Percentiles rank a stretch among this genome's conserved stretches.
These are phyloP conservation scores for Lycocerus yunnanus DNA, from an alignment of 2,888 invertebrate species.

Conservation along the genomic window DNA sequence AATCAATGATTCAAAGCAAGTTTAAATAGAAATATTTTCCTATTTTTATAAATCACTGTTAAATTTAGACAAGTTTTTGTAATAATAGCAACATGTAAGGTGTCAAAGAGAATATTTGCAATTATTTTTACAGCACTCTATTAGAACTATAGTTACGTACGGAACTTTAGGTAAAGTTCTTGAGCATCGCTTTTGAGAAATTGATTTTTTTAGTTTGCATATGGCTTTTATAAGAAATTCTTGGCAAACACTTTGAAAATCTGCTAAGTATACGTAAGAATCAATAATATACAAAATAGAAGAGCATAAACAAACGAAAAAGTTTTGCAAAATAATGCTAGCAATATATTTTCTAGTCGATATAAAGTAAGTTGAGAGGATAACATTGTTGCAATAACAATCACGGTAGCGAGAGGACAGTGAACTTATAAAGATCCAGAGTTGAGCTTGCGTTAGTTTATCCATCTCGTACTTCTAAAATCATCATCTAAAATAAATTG, in stretches of 20 bases:
- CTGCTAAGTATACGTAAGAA: background rate
- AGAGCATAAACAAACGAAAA: constrained; percentile 26
- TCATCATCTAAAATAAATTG: constrained; percentile 36
- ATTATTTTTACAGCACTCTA: no score
- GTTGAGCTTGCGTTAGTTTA: constrained; percentile 5
- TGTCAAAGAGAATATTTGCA: background rate
- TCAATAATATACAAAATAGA: constrained; percentile 27
- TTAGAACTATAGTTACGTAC: no score
- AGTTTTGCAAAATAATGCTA: constrained; percentile 18
- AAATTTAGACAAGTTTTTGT: background rate
- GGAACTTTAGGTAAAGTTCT: no score
- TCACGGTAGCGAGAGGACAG: constrained; percentile 24
- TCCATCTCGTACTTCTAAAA: constrained; percentile 18
- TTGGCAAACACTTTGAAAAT: background rate
- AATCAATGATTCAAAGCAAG: background rate
- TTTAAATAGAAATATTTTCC: background rate
- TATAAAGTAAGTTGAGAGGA: constrained; percentile 10
- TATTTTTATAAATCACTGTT: background rate
- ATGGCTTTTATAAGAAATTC: background rate
- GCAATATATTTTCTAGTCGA: constrained; percentile 21
- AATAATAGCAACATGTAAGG: background rate
- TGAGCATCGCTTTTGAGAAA: background rate
- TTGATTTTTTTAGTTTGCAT: background rate
- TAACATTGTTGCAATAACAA: constrained; percentile 28
- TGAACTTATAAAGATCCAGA: constrained; percentile 25